Base-by-base conservation (phyloP, 1,140 invertebrate species). In the Drosophila parabipectinata region DNA sequence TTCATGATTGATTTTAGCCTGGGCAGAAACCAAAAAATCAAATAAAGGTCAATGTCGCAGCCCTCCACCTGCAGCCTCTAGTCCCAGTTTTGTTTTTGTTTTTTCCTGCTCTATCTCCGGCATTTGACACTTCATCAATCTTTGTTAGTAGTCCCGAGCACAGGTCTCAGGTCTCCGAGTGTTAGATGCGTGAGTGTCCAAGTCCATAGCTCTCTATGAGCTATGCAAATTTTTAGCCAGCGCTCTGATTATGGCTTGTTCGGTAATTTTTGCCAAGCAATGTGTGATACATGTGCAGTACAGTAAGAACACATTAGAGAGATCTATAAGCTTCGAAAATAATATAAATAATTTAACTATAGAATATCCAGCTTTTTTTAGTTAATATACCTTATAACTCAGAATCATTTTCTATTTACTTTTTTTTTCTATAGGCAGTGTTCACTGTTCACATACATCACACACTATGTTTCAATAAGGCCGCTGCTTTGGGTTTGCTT, bases 1-100 rank as follows among this genome's bases (percentile, higher is more conserved):
- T 39, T 3, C n/a, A 51, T 68, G 59, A 69, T 63, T 63, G 60
- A 69, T 69, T 69, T 69, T 50, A 32, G 69, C 62, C 53, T 10
- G 48, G 14, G 14, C 41, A 44, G 6, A 44, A 44, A 44, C 41
- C 26, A 41, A 69, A 57, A 71, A 74, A 47, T 47, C 51, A 52
- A 74, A 74, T 74, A 74, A 74, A 87, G 82, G 82, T 88, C 82
- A 88, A 87, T 88, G 82, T 82, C 80, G 34, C 47, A 61, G 44
- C 18, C 32, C 63, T 44, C 41, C 44, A 47, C 44, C 44, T 32
- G n/a, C 62, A 15, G 14, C 41, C 5, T n/a, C n/a, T 24, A 30
- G 34, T 30, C 53, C 9, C 24, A 10, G 5, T 8, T 26, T 28
- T 8, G 15, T 18, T 21, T 21, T 21, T n/a, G n/a, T n/a, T 21